Base-by-base conservation (phyloP, 2,888 invertebrate genomes). In the Bellardia bayeri region DNA sequence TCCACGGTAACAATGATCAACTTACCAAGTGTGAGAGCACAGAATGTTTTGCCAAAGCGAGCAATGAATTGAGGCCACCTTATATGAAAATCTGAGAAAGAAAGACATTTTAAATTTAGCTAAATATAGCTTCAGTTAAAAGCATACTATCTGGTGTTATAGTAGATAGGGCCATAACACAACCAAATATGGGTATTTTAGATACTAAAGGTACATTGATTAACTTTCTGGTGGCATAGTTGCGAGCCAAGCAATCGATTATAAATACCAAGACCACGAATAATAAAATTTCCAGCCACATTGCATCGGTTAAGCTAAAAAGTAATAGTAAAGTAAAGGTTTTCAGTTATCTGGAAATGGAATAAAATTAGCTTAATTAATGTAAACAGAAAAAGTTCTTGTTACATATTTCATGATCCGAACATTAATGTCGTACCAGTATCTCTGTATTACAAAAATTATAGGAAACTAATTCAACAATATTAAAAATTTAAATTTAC, bases 81-180 rank as follows among this genome's bases (percentile, higher is more conserved):
- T 45, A 78, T 71, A 71, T 88, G 80, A 58, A 86, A 86, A 82
- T 89, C 89, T 88, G 37, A 56, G 42, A 76, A 49, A 33, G 68
- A 58, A 40, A 64, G 16, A 81, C 13, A 69, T 40, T 23, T 51
- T 14, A 1, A 87, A 23, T 7, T 51, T n/a, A 51, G 3, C 6
- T 76, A 11, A 69, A n/a, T 37, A 23, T 54, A 33, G 5, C 30
- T 13, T 5, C 1, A 58, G 6, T 58, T 37, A 13, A 2, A 4
- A 51, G 86, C 92, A 89, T 88, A 93, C 92, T 93, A 30, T 93
- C 91, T 3, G 93, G 90, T 56, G 91, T 91, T 75, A 93, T 90
- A n/a, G 89, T 78, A 5, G 89, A 90, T 89, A 92, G 82, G 13
- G 90, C 89, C 63, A 91, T 88, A 7, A 90, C 37, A 78, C 90